Conservation (phyloP, 2,797 vertebrate species). For the Thalassophryne amazonica region DNA sequence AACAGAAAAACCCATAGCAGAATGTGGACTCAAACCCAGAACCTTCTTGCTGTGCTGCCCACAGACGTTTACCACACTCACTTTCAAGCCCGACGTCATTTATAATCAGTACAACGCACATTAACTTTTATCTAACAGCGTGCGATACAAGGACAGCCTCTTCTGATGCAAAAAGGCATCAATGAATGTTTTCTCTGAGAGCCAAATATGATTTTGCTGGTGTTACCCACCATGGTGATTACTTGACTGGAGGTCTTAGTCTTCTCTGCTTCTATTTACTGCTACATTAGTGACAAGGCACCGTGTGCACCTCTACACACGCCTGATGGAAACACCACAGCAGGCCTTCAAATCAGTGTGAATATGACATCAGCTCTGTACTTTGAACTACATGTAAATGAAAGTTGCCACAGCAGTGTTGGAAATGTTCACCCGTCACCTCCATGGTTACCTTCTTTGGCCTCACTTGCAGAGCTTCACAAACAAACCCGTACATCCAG, state of each 20-base stretch:
- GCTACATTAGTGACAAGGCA: constrained; percentile 52
- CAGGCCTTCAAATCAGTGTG: constrained; percentile 56
- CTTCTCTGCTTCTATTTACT: constrained; percentile 60
- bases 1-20: too few species aligned
- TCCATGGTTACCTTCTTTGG: constrained; percentile 39
- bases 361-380: constrained; percentile 61
- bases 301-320: constrained; percentile 13
- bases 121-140: constrained; percentile 19
- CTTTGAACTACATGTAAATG: constrained; percentile 67
- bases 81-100: constrained; percentile 8
- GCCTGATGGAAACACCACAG: constrained; percentile 37
- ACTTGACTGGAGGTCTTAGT: constrained; percentile 62
- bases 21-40: too few species aligned
- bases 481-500: constrained; percentile 17
- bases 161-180: constrained; percentile 41
- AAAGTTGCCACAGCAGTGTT: constrained; percentile 51
- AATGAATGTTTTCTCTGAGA: constrained; percentile 46
- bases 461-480: constrained; percentile 9
- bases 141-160: constrained; percentile 30
- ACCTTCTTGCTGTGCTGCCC: too few species aligned
- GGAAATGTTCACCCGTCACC: constrained; percentile 63
- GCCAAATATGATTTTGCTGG: constrained; percentile 54
- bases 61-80: too few species aligned
- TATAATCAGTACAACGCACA: neutral
- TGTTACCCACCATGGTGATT: constrained; percentile 49